Percentiles rank a stretch among this genome's conserved stretches.
Conservation (phyloP, 2,797 vertebrate genomes). For the Pangasius macronema region DNA sequence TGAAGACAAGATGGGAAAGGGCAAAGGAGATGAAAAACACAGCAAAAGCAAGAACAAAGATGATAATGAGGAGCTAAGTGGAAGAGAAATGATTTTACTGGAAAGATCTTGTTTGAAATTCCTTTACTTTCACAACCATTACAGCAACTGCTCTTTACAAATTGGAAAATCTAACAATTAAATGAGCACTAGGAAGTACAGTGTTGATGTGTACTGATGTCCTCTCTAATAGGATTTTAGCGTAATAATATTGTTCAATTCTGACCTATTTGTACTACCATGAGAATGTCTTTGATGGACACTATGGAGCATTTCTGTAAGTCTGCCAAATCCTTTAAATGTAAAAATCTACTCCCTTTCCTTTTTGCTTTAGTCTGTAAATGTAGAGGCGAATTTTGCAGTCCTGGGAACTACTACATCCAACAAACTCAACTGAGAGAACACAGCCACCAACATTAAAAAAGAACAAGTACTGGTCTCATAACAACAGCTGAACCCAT, state of each 20-base stretch:
- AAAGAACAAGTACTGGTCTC: neutral
- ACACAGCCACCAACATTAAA: neutral
- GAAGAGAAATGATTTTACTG: neutral
- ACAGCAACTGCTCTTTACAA: neutral
- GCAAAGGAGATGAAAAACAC: constrained; percentile 19
- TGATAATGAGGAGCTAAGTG: neutral
- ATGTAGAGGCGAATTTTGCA: neutral
- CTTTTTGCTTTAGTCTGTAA: neutral
- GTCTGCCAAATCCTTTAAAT: neutral
- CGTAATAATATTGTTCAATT: neutral
- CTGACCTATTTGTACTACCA: neutral
- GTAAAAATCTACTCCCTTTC: neutral
- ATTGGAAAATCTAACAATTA: neutral
- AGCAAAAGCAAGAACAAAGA: constrained; percentile 20
- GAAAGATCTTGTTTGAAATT: neutral
- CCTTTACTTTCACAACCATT: neutral
- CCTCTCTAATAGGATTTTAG: neutral
- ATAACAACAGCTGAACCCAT: neutral
- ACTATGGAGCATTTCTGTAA: neutral
- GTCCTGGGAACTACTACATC: neutral
- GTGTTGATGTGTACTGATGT: neutral
- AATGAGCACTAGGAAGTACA: neutral
- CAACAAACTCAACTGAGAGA: neutral
- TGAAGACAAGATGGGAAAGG: constrained; percentile 24
- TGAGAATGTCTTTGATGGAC: neutral